Evolutionary conservation across 2,888 invertebrate genomes (phyloP), one percentile per base, ranked within the genome.

Genomic region (Polydrusus pterygomalis): DNA sequence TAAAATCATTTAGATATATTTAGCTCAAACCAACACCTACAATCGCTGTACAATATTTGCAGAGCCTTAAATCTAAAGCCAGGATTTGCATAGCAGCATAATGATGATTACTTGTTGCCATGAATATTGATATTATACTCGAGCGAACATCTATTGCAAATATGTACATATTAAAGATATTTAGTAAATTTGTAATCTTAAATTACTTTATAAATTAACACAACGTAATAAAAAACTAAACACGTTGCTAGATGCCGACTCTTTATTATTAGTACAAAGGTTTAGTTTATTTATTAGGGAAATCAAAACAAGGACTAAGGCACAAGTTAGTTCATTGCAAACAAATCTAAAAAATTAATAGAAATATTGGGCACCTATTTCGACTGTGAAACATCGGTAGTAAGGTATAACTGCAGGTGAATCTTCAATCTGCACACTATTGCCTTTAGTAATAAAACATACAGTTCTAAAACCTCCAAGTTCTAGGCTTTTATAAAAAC

Each of bases 321-420:
- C 56, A 30, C 2, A 56, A 7, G n/a, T 25, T 38, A 38, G 25
- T 58, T 58, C 25, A 49, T n/a, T 17, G 38, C 30, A 9, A 69
- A 17, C 30, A 67, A 64, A 20, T 11, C 64, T 51, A 40, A 9
- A 47, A 40, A 30, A 67, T 30, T 56, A 68, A 38, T 51, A 62
- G 49, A 56, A 65, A 38, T 20, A 58, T 62, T 73, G 51, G 49
- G 77, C 77, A 79, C 79, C 79, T 79, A 75, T 79, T 79, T 70
- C 75, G 79, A 54, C 63, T 68, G 68, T 75, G 77, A 77, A 73
- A 73, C 73, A 73, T 73, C 34, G 34, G 38, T 54, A 25, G 54
- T 30, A 49, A 49, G 47, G 47, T 49, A 17, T 17, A 58, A 38
- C 38, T 17, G 17, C 38, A 38, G 38, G 34, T 25, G 25, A 49